Evolutionary conservation across 2,888 invertebrate genomes (phyloP), one percentile per base, ranked within the genome.

Genomic region (Gerris lacustris): DNA sequence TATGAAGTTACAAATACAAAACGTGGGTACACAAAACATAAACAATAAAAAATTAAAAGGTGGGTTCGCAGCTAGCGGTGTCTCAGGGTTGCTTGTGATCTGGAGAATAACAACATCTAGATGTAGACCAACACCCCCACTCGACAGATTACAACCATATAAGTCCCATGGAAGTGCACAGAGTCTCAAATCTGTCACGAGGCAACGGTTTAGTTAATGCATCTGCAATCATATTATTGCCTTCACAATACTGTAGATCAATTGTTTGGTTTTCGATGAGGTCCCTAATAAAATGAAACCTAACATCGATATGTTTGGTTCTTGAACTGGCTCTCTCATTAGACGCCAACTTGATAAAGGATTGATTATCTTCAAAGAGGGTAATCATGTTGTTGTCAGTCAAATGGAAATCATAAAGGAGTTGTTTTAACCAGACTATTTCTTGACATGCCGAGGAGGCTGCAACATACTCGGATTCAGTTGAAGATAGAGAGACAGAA

Each of bases 291-390:
- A 73, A 71, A 63, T 73, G 70, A 55, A 71, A 71, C 47, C 67
- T 67, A 31, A 72, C 66, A 71, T 72, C 71, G 17, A 73, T 71
- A 43, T 69, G 71, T 69, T 73, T 73, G 6, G 55, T 66, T 15
- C 69, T 31, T 55, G 63, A 67, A 45, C 63, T 45, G 2, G 64
- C 43, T 45, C 31, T 63, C 6, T 44, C 47, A 66, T 69, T 67
- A 15, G 45, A 18, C 9, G 67, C 45, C 11, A 70, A 11, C 55
- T 64, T 69, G 15, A 72, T 73, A 4, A n/a, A 17, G 17, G 44
- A 45, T 43, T 71, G 69, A 70, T 73, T 73, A 67, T 72, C 73
- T 63, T 71, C 69, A 62, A 63, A 70, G 11, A 47, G n/a, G 2
- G 43, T 11, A 7, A 69, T 63, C 11, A 63, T 15, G 44, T 43